These are phyloP conservation scores for Cydia strobilella DNA, from an alignment of 1,140 invertebrate species.

Conservation along the genomic window DNA sequence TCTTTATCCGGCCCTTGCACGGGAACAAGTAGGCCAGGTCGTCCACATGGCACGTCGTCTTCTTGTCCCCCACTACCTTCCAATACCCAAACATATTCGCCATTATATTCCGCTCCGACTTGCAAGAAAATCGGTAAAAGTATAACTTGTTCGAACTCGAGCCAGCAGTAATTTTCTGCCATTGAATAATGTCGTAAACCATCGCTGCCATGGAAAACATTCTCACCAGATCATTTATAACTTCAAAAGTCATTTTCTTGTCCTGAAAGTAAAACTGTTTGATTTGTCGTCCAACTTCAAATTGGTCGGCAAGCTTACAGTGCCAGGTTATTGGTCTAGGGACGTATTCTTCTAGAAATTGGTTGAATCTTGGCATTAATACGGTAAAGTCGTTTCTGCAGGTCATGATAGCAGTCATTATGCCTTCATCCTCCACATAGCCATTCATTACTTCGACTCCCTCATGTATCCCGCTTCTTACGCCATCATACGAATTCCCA, in stretches of 20 bases:
- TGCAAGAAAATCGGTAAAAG: conserved; percentile 47
- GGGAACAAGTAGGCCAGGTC: conserved; percentile 51
- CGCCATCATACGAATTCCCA: conserved; percentile 39
- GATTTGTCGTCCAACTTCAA: conserved; percentile 42
- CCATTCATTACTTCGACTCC: conserved; percentile 49
- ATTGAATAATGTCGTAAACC: conserved; percentile 41
- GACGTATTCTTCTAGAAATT: conserved; percentile 22
- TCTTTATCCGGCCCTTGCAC: conserved; percentile 35
- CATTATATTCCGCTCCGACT: conserved; percentile 43
- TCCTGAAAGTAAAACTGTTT: conserved; percentile 44
- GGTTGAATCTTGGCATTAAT: conserved; percentile 6
- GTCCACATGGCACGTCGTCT: conserved; percentile 44
- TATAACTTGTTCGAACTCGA: conserved; percentile 43
- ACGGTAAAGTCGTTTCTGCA: conserved; percentile 11
- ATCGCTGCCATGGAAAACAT: conserved; percentile 36
- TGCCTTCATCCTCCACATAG: conserved; percentile 45
- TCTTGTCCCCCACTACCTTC: conserved; percentile 34
- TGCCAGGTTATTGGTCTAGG: conserved; percentile 20
- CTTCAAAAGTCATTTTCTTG: conserved; percentile 29
- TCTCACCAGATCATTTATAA: conserved; percentile 36
- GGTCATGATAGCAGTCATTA: conserved; percentile 4
- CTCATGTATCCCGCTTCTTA: conserved; percentile 45
- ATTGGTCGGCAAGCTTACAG: conserved; percentile 33
- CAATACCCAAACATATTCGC: conserved; percentile 33
- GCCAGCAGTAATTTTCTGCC: conserved; percentile 33